Percentiles rank a stretch among this genome's conserved stretches.
These are phyloP conservation scores for Pachycephus smyrnensis DNA, from an alignment of 2,888 invertebrate species.

Conservation along the genomic window DNA sequence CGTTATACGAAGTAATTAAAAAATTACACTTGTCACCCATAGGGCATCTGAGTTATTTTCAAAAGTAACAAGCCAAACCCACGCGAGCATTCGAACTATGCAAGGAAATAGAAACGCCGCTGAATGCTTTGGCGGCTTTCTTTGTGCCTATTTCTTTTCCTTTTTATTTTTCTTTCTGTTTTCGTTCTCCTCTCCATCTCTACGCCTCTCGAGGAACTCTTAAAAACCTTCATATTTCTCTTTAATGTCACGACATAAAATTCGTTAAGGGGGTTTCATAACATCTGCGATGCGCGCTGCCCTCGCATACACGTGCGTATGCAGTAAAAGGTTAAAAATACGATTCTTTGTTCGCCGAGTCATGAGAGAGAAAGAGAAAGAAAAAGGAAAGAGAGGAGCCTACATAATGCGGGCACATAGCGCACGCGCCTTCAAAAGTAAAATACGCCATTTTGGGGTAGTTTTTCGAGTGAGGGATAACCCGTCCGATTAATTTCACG, in stretches of 20 bases:
- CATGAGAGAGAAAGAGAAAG: constrained; percentile 10
- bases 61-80: neutral
- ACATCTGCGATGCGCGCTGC: constrained; percentile 22
- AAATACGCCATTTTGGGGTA: neutral
- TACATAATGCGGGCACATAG: constrained; percentile 12
- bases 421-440: neutral
- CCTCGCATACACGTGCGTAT: constrained; percentile 20
- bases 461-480: neutral
- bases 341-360: constrained; percentile 41
- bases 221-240: constrained; percentile 39
- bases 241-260: constrained; percentile 35
- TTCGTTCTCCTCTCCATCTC: neutral
- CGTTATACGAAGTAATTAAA: neutral
- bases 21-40: neutral
- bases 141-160: neutral
- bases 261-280: constrained; percentile 35
- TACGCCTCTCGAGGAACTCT: constrained; percentile 17
- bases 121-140: neutral
- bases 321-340: constrained; percentile 47
- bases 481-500: no score
- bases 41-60: neutral
- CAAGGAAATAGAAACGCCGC: neutral
- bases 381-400: constrained; percentile 19
- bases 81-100: neutral
- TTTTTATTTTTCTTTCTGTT: neutral